Evolutionary conservation across 2,113 vertebrate genomes (phyloP), one percentile per base, ranked within the genome.

Genomic region (Syngnathus scovelli): DNA sequence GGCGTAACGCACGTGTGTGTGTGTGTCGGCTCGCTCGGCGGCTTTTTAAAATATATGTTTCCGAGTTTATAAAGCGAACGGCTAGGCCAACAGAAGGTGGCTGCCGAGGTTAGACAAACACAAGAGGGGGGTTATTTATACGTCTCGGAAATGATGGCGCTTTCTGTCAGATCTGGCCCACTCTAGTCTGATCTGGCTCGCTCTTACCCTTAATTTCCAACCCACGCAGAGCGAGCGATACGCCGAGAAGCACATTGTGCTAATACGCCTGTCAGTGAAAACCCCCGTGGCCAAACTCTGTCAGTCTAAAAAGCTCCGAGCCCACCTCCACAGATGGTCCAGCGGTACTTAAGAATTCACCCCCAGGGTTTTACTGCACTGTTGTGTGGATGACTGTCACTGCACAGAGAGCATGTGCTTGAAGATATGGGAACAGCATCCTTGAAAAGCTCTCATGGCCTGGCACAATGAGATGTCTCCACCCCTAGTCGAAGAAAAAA

Each of bases 71-170:
- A 85, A 85, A 71, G 76, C 77, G 70, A 84, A 92, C 90, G 90
- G 92, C 91, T 89, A 77, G 81, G 85, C 90, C 91, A 87, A 90
- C 90, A 91, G 92, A 92, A 90, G 90, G 90, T 88, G 84, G 87
- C 92, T 74, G 79, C 84, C 76, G 88, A 89, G 93, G 93, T 96
- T 95, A 96, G 90, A 93, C 94, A 93, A 96, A 95, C 93, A 95
- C 76, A 83, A 80, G 73, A 87, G 90, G 16, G 84, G 92, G 92
- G 93, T 94, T 97, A 94, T 96, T 95, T 96, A 94, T 93, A 88
- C 87, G 93, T 91, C 86, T 90, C 89, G 91, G 90, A 93, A 94
- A 94, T 92, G 90, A 92, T 92, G 89, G 85, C 81, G 83, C 85
- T 93, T 93, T 93, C 91, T 94, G 91, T 92, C 91, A 91, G 83